These are phyloP conservation scores for Apamea epomidion DNA, from an alignment of 2,888 invertebrate species.

Conservation along the genomic window DNA sequence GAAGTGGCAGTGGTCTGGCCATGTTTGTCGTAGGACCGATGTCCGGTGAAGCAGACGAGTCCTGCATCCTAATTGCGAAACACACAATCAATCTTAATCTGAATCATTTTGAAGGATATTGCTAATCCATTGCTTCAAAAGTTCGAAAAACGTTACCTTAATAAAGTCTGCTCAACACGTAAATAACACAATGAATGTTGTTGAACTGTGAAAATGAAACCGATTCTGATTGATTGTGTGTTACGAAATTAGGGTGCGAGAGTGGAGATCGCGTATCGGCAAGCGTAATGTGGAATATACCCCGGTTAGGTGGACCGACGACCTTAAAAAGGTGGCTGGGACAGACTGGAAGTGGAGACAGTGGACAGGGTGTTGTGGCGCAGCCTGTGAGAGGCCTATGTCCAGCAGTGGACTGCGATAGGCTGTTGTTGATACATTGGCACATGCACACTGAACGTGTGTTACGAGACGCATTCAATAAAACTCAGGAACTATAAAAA, in stretches of 20 bases:
- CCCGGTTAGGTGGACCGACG: background rate
- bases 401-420: background rate
- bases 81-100: no score
- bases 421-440: no score
- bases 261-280: background rate
- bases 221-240: no score
- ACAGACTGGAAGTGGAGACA: background rate
- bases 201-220: no score
- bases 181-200: no score
- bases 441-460: background rate
- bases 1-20: background rate
- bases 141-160: no score
- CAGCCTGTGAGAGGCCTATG: background rate
- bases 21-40: background rate
- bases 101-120: no score
- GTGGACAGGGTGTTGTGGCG: background rate
- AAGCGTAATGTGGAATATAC: background rate
- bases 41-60: background rate
- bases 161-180: no score
- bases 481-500: background rate
- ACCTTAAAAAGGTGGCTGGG: background rate
- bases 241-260: no score
- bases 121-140: no score
- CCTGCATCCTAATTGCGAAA: no score
- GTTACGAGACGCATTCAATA: background rate